phyloP scores from a whole-genome alignment of 2,888 invertebrate species.

The Drosophila yooni region DNA sequence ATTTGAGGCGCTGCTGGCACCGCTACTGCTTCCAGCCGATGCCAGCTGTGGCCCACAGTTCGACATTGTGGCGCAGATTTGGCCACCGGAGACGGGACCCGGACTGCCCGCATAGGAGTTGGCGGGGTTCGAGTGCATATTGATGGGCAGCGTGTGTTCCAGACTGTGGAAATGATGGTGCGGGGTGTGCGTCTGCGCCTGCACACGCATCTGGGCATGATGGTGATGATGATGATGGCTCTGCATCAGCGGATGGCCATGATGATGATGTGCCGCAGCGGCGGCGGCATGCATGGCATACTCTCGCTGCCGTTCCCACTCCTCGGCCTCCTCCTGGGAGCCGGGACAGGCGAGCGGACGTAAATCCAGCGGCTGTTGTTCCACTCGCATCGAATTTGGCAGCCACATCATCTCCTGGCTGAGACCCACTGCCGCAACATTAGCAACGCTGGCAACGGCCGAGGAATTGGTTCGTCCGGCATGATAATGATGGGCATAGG shows the following conservation, averaged over 20 bases:
- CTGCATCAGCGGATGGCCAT: conserved; percentile 76
- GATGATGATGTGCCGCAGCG: conserved; percentile 74
- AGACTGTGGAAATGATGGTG: conserved; percentile 83
- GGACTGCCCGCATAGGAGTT: conserved; percentile 76
- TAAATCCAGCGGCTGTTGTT: conserved; percentile 90
- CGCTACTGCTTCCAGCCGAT: conserved; percentile 62
- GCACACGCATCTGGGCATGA: conserved; percentile 51
- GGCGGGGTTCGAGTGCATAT: conserved; percentile 83
- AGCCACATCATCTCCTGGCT: conserved; percentile 92
- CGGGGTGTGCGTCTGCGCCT: conserved; percentile 74
- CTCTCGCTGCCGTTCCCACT: conserved; percentile 89
- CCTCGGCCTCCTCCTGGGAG: conserved; percentile 86
- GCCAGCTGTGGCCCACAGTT: conserved; percentile 46
- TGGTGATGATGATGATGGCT: conserved; percentile 71
- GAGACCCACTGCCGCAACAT: conserved; percentile 84
- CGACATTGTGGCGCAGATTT: conserved; percentile 7
- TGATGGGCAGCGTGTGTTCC: conserved; percentile 83
- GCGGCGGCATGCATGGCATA: conserved; percentile 86
- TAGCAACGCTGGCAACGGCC: conserved; percentile 22
- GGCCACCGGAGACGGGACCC: conserved; percentile 41
- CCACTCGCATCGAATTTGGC: conserved; percentile 88
- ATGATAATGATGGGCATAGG: conserved; percentile 75
- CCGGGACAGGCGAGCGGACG: conserved; percentile 90
- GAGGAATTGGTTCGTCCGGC: conserved; percentile 52
- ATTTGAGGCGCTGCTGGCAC: conserved; percentile 57